phyloP scores from a whole-genome alignment of 2,797 vertebrate genomes.

The Enteromius argenteus region DNA sequence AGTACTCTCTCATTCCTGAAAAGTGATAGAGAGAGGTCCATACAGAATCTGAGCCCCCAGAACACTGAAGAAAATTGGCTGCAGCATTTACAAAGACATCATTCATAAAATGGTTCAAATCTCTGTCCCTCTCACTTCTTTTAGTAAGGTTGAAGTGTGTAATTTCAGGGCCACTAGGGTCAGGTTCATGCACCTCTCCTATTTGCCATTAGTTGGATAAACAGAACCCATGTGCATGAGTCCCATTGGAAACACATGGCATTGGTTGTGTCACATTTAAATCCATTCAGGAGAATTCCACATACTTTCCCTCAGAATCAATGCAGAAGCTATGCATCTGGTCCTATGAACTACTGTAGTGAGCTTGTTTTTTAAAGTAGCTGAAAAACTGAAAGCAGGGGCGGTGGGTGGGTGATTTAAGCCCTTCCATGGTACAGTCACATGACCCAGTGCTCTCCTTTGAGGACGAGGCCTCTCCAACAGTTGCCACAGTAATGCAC shows the following conservation, averaged over 20 bases:
- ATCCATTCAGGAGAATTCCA: background rate
- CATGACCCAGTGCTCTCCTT: conserved; percentile 63
- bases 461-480: conserved; percentile 63
- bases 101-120: background rate
- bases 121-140: background rate
- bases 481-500: conserved; percentile 71
- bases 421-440: conserved; percentile 67
- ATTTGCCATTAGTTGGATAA: background rate
- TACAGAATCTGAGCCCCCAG: background rate
- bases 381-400: conserved; percentile 61
- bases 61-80: background rate
- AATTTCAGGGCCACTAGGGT: background rate
- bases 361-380: conserved; percentile 36
- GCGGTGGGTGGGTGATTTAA: conserved; percentile 67
- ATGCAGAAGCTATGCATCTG: background rate
- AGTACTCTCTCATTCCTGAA: conserved; percentile 37
- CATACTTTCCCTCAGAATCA: background rate
- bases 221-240: background rate
- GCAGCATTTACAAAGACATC: background rate
- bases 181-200: background rate
- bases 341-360: background rate
- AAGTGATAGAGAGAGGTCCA: conserved; percentile 26
- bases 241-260: background rate
- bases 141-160: background rate
- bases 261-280: background rate